phyloP scores from a whole-genome alignment of 2,113 vertebrate genomes.

The Caloenas nicobarica region DNA sequence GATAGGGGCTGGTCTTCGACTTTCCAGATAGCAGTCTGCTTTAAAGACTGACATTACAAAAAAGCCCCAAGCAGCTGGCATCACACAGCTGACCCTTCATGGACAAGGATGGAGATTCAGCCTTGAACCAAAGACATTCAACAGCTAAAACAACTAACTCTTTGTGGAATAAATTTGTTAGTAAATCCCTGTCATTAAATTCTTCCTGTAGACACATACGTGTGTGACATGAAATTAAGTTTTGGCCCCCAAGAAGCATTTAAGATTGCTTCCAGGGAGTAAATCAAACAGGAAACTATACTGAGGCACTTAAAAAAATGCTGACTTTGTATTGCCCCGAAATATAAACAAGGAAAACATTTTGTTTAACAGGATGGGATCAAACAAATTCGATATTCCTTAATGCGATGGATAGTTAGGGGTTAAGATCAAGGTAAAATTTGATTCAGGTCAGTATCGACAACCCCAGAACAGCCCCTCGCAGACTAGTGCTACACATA shows the following conservation, averaged over 20 bases:
- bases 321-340: not conserved
- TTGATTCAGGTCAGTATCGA: not conserved
- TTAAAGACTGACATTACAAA: not conserved
- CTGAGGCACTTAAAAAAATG: accelerated
- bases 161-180: not conserved
- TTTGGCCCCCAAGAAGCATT: not conserved
- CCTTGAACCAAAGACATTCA: not conserved
- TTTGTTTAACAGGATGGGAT: not conserved
- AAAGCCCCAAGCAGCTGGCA: not conserved
- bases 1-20: accelerated
- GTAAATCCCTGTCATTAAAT: not conserved
- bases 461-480: not conserved
- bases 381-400: not conserved
- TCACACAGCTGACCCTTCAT: not conserved
- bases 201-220: accelerated
- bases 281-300: not conserved
- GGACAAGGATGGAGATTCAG: not conserved
- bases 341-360: not conserved
- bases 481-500: accelerated
- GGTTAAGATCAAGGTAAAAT: not conserved
- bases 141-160: not conserved
- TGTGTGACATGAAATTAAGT: not conserved
- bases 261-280: not conserved
- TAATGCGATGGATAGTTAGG: not conserved
- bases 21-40: not conserved